A percentile compares a stretch with the other conserved stretches of the same genome.
These are phyloP conservation scores for Leucania comma DNA, from an alignment of 2,888 invertebrate species.

Conservation along the genomic window DNA sequence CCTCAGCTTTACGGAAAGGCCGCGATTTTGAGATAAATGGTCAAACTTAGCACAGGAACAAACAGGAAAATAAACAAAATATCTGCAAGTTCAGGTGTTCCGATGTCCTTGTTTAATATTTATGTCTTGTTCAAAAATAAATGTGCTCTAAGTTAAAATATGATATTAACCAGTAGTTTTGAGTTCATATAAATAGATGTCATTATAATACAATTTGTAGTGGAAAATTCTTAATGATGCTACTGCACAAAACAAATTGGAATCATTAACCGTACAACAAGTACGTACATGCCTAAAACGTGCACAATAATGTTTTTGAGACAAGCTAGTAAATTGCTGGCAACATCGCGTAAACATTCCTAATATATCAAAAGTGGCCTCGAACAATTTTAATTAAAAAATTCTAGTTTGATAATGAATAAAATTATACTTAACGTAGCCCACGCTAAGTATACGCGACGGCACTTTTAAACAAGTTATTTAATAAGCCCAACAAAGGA, in stretches of 20 bases:
- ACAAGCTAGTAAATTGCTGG: slow-evolving; percentile 39
- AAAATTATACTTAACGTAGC: slow-evolving; percentile 34
- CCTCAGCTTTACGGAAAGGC: slow-evolving; percentile 23
- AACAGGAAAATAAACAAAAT: slow-evolving; percentile 49
- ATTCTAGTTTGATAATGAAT: slow-evolving; percentile 37
- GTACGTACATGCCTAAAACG: slow-evolving; percentile 16
- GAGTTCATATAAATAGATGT: slow-evolving; percentile 27
- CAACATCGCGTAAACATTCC: slow-evolving; percentile 14
- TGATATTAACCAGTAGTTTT: slow-evolving; percentile 27
- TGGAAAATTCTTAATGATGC: slow-evolving; percentile 43
- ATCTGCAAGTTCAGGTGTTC: slow-evolving; percentile 27
- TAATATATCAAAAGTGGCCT: slow-evolving; percentile 35
- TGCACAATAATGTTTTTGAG: slow-evolving; percentile 38
- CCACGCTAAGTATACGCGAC: slow-evolving; percentile 20
- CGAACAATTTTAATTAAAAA: slow-evolving; percentile 48
- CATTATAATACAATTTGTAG: slow-evolving; percentile 52
- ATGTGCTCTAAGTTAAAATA: slow-evolving; percentile 19
- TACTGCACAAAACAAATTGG: slow-evolving; percentile 40
- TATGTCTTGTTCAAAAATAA: background rate
- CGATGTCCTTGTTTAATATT: slow-evolving; percentile 20
- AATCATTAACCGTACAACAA: slow-evolving; percentile 37
- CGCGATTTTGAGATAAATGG: slow-evolving; percentile 41
- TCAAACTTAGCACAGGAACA: slow-evolving; percentile 28
- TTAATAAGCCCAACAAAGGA: slow-evolving; percentile 45
- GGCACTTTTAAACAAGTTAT: slow-evolving; percentile 49